Percentiles rank a stretch among this genome's conserved stretches.
Evolutionary conservation across 2,888 invertebrate genomes (phyloP).

Genomic region (Stenchaetothrips biformis): DNA sequence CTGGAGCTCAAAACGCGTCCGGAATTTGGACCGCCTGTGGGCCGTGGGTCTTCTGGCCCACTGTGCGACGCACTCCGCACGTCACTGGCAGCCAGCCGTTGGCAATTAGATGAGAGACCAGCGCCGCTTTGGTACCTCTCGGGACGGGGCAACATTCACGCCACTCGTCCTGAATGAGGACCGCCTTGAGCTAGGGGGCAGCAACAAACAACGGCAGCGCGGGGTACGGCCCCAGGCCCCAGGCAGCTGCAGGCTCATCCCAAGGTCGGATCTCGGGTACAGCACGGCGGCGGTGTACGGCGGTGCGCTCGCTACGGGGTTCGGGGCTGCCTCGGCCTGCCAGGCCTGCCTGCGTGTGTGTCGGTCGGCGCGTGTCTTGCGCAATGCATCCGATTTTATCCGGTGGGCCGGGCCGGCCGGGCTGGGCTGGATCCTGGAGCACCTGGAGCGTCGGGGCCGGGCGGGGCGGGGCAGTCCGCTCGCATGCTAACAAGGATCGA

Average conservation of each 20-base stretch:
- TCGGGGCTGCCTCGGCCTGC: not conserved
- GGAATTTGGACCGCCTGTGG: too few species aligned
- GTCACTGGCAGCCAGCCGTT: too few species aligned
- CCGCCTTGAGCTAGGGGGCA: not conserved
- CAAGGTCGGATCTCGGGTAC: not conserved
- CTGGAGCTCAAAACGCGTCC: too few species aligned
- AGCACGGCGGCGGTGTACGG: not conserved
- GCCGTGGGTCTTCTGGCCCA: too few species aligned
- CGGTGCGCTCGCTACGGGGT: not conserved
- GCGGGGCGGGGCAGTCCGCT: not conserved
- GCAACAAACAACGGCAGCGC: not conserved
- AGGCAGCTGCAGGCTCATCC: too few species aligned
- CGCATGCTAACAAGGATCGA: too few species aligned
- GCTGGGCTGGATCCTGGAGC: too few species aligned
- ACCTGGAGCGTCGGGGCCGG: not conserved
- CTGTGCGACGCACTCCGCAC: too few species aligned
- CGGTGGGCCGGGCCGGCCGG: not conserved
- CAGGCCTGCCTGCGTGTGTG: not conserved
- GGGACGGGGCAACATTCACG: too few species aligned
- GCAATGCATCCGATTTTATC: conserved; percentile 23
- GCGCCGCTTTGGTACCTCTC: too few species aligned
- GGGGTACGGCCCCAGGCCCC: too few species aligned
- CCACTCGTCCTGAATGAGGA: not conserved
- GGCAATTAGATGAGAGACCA: too few species aligned
- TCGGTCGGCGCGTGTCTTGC: not conserved